Evolutionary conservation across 2,888 invertebrate species (phyloP).

Genomic region (Diploptera punctata): DNA sequence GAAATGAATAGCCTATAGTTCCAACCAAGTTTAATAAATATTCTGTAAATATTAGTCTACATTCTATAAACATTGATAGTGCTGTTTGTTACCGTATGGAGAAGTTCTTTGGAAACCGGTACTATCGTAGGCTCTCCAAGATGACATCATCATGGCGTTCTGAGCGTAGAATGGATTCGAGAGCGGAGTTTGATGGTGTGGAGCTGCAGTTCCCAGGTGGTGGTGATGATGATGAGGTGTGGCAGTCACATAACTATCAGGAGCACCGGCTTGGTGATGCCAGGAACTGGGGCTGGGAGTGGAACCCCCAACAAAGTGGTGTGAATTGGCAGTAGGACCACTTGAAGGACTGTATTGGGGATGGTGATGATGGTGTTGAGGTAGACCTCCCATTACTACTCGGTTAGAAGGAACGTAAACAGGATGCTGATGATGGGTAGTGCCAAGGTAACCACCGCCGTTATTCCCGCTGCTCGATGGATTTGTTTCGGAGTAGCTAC

Average conservation of each 20-base stretch:
- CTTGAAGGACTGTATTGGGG: conserved; percentile 50
- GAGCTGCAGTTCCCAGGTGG: conserved; percentile 43
- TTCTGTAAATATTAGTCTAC: too few relatives aligned
- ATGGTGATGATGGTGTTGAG: conserved; percentile 47
- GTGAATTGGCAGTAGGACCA: conserved; percentile 54
- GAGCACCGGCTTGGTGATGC: conserved; percentile 24
- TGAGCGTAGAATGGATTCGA: conserved; percentile 75
- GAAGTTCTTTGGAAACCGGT: conserved; percentile 75
- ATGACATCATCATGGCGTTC: conserved; percentile 75
- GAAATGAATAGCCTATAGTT: too few relatives aligned
- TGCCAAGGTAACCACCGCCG: conserved; percentile 28
- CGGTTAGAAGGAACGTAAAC: conserved; percentile 72
- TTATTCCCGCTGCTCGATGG: conserved; percentile 22
- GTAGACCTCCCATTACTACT: conserved; percentile 54
- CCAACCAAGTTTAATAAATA: too few relatives aligned
- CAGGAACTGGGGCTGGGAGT: conserved; percentile 14
- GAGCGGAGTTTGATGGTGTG: not conserved
- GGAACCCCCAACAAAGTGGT: conserved; percentile 29
- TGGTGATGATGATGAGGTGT: conserved; percentile 59
- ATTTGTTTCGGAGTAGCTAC: conserved; percentile 29
- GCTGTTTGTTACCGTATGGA: conserved; percentile 71
- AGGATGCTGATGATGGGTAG: conserved; percentile 51
- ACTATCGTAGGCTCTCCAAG: conserved; percentile 73
- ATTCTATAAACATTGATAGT: too few relatives aligned
- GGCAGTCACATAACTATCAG: conserved; percentile 28